phyloP scores from a whole-genome alignment of 2,888 invertebrate genomes.

The Drosophila differens region DNA sequence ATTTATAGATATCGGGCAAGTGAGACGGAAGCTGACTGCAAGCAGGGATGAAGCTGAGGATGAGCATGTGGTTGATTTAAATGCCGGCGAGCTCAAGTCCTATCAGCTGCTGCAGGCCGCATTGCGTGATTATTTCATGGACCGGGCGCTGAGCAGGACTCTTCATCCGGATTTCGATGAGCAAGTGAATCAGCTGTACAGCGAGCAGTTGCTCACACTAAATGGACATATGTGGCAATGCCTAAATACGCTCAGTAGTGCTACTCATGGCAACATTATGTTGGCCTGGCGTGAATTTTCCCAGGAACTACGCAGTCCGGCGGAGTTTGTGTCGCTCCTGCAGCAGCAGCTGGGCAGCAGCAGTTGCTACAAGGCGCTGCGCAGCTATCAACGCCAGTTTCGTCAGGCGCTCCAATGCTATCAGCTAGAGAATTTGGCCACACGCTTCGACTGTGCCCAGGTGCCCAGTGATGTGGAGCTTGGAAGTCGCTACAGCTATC shows the following conservation, averaged over 20 bases:
- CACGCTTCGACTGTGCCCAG: constrained; percentile 62
- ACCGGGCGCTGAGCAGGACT: constrained; percentile 63
- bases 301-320: neutral
- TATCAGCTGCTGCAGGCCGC: constrained; percentile 40
- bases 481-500: constrained; percentile 68
- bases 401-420: constrained; percentile 58
- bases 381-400: constrained; percentile 71
- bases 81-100: constrained; percentile 15
- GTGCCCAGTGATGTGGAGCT: constrained; percentile 57
- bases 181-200: constrained; percentile 68
- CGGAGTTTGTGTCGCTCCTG: constrained; percentile 58
- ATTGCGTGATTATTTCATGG: constrained; percentile 77
- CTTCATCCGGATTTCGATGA: constrained; percentile 42
- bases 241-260: constrained; percentile 56
- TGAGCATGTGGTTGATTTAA: constrained; percentile 35
- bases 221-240: constrained; percentile 69
- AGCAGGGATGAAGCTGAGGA: constrained; percentile 15
- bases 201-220: constrained; percentile 70
- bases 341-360: constrained; percentile 51
- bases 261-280: constrained; percentile 54
- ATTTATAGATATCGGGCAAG: constrained; percentile 35
- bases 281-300: constrained; percentile 54
- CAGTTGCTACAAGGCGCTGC: constrained; percentile 74
- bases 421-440: constrained; percentile 74
- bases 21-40: constrained; percentile 24